These are phyloP conservation scores for Urophycis tenuis DNA, from an alignment of 2,797 vertebrate species.

Conservation along the genomic window DNA sequence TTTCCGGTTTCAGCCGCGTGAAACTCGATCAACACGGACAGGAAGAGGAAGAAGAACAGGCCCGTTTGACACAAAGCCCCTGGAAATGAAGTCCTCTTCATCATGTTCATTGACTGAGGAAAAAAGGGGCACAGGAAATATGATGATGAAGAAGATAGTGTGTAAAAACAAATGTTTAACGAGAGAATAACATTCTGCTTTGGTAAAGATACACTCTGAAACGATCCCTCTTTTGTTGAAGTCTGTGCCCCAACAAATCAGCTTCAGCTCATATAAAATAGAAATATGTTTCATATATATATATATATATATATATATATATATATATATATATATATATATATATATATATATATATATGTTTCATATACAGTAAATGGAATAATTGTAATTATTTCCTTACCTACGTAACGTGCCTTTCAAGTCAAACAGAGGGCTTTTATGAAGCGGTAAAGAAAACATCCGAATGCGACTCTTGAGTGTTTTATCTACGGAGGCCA, in stretches of 20 bases:
- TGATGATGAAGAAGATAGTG: background rate
- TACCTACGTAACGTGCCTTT: slow-evolving; percentile 40
- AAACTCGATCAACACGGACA: slow-evolving; percentile 44
- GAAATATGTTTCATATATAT: background rate
- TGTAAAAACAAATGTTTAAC: background rate
- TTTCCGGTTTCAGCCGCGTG: slow-evolving; percentile 8
- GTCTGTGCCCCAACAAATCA: background rate
- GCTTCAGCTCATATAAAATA: background rate
- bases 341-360: background rate
- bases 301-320: background rate
- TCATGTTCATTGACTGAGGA: slow-evolving; percentile 42
- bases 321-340: background rate
- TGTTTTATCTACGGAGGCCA: slow-evolving; percentile 25
- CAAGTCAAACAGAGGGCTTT: background rate
- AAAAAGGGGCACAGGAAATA: background rate
- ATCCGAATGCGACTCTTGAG: background rate
- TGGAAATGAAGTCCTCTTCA: background rate
- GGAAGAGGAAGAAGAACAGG: slow-evolving; percentile 34
- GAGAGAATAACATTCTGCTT: background rate
- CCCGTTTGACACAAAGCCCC: slow-evolving; percentile 1
- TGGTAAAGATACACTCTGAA: background rate
- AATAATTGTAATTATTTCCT: slow-evolving; percentile 9
- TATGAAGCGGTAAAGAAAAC: slow-evolving; percentile 18
- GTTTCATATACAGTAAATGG: too few relatives aligned
- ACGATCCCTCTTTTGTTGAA: too few relatives aligned